Evolutionary conservation across 2,888 invertebrate genomes (phyloP).

Genomic region (Meliscaeva auricollis): DNA sequence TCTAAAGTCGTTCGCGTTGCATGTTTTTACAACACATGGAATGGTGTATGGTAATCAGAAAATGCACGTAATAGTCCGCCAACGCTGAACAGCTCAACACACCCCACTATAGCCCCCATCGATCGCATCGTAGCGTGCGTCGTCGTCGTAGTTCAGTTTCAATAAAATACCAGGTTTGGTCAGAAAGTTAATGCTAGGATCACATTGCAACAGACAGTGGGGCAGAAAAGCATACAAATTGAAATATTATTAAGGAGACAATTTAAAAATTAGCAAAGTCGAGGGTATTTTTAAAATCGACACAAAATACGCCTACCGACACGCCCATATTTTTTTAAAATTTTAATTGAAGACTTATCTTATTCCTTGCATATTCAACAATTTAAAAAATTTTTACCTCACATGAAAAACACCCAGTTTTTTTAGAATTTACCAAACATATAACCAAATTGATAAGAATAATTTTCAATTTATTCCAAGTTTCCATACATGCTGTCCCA

Average conservation of each 20-base stretch:
- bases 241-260: not conserved
- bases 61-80: constrained; percentile 63
- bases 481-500: not conserved
- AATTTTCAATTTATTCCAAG: not conserved
- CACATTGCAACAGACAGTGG: constrained; percentile 8
- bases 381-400: too few species aligned
- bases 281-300: too few species aligned
- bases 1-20: too few species aligned
- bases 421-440: too few species aligned
- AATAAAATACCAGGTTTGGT: constrained; percentile 46
- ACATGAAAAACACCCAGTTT: too few species aligned
- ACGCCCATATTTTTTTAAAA: too few species aligned
- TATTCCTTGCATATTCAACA: too few species aligned
- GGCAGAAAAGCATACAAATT: not conserved
- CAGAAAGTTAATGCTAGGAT: constrained; percentile 46
- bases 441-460: too few species aligned
- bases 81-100: constrained; percentile 24
- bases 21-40: constrained; percentile 25
- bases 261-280: too few species aligned
- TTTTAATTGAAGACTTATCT: too few species aligned
- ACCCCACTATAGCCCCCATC: not conserved
- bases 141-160: not conserved
- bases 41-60: constrained; percentile 62
- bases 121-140: not conserved
- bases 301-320: too few species aligned